A percentile compares a stretch with the other conserved stretches of the same genome.
Evolutionary conservation across 2,797 vertebrate genomes (phyloP).

Genomic region (Neosilurus hyrtlii): DNA sequence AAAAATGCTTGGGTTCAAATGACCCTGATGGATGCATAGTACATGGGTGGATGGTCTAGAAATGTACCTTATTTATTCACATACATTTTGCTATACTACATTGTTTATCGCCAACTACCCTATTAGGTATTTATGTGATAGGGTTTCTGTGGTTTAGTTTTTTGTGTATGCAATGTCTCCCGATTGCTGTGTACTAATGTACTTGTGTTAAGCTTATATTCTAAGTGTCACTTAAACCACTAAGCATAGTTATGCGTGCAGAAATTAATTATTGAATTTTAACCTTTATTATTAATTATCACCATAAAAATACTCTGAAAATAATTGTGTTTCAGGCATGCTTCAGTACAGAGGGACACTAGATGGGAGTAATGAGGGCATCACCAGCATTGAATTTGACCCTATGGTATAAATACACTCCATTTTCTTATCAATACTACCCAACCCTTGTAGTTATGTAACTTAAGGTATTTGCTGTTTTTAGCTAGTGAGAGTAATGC

Average conservation of each 20-base stretch:
- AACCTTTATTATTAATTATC: neutral
- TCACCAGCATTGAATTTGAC: slow-evolving; percentile 86
- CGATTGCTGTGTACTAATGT: neutral
- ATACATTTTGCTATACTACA: no score
- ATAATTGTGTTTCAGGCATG: slow-evolving; percentile 61
- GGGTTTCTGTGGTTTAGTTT: neutral
- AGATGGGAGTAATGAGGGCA: slow-evolving; percentile 78
- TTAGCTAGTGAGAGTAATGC: neutral
- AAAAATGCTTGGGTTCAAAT: no score
- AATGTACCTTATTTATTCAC: no score
- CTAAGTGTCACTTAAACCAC: neutral
- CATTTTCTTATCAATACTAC: neutral
- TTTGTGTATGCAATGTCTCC: neutral
- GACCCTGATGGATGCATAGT: no score
- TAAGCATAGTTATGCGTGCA: neutral
- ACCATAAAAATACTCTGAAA: neutral
- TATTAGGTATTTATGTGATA: neutral
- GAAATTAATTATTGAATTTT: neutral
- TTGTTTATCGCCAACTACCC: no score
- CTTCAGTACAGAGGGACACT: slow-evolving; percentile 73
- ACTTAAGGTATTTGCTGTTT: neutral
- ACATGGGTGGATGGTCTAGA: no score
- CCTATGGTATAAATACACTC: slow-evolving; percentile 66
- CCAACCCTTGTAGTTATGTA: neutral
- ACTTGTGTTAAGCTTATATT: neutral